Conservation (phyloP, 1,140 invertebrate species). For the Gryllus bimaculatus region DNA sequence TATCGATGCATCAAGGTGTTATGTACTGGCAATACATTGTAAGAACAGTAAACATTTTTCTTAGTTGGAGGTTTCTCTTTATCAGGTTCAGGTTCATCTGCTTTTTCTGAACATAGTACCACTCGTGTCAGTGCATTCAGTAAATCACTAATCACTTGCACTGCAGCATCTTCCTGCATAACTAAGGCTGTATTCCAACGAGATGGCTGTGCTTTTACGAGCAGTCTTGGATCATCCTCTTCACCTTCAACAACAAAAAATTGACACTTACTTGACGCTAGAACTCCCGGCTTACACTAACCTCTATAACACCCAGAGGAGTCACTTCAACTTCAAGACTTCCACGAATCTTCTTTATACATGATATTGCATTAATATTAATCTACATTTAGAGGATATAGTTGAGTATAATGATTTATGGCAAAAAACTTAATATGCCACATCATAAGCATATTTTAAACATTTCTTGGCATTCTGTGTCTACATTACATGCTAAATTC, state of each 20-base stretch:
- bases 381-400: no score
- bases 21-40: neutral
- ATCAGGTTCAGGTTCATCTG: neutral
- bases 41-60: neutral
- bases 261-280: no score
- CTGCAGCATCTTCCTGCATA: slow-evolving; percentile 44
- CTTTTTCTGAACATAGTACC: neutral
- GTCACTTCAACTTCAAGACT: no score
- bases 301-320: no score
- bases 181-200: slow-evolving; percentile 33
- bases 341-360: no score
- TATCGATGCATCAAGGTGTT: neutral
- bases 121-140: slow-evolving; percentile 54
- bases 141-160: slow-evolving; percentile 55
- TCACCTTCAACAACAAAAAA: slow-evolving; percentile 16
- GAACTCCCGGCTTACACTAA: no score
- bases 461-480: no score
- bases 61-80: neutral
- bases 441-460: no score
- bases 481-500: no score
- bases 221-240: slow-evolving; percentile 38
- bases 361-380: no score
- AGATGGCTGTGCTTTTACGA: slow-evolving; percentile 36
- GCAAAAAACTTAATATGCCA: no score
- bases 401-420: no score